Conservation (phyloP, 2,797 vertebrate genomes). For the Spinus pinus region DNA sequence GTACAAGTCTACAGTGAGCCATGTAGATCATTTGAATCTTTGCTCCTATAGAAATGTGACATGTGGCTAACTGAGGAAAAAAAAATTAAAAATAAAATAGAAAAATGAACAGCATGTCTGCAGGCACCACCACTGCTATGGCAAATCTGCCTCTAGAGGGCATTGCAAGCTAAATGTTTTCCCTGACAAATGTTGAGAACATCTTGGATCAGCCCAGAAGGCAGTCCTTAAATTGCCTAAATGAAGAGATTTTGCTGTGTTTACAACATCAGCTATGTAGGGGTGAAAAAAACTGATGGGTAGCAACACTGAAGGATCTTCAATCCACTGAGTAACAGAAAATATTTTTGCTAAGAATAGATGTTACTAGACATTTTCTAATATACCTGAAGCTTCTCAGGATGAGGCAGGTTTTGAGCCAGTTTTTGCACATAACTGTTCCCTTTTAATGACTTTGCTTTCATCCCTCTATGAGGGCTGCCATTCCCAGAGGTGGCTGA, state of each 20-base stretch:
- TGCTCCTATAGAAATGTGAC: not conserved
- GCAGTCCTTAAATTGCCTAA: not conserved
- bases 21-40: not conserved
- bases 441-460: not conserved
- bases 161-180: conserved; percentile 58
- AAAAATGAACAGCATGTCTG: fast-evolving
- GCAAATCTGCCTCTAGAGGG: conserved; percentile 57
- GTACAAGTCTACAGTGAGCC: not conserved
- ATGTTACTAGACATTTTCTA: not conserved
- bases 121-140: not conserved
- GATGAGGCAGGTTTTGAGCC: not conserved
- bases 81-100: too few species aligned
- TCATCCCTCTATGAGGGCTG: not conserved
- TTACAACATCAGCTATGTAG: not conserved
- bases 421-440: not conserved
- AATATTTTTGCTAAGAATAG: not conserved
- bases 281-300: not conserved
- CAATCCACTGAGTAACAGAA: not conserved
- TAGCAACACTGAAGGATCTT: not conserved
- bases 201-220: not conserved
- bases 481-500: not conserved
- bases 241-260: conserved; percentile 2
- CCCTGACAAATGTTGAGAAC: not conserved
- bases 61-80: fast-evolving
- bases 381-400: not conserved